Evolutionary conservation across 2,113 vertebrate genomes (phyloP), one percentile per base, ranked within the genome.

Genomic region (Polypterus senegalus): DNA sequence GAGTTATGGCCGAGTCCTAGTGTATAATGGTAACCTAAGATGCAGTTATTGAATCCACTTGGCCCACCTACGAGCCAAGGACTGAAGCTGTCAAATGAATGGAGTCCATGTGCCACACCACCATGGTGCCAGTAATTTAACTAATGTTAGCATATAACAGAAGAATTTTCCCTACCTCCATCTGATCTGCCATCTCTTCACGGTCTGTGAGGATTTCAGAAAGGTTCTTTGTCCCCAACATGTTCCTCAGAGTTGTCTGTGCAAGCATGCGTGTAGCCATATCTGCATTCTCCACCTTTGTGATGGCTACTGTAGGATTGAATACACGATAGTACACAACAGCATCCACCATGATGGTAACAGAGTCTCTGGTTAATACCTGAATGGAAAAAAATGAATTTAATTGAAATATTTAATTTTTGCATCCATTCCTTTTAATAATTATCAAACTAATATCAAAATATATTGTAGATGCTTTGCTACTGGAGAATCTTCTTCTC

Each of bases 251-350:
- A 1, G 78, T 78, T 9, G 70, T 81, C 73, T 79, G 81, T 4
- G 81, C 80, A 66, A 85, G 64, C 48, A 76, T 68, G 53, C 71
- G 76, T 2, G 74, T 80, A 27, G 79, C 76, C 59, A 55, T 27
- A 54, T 57, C 46, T 8, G 79, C 80, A 9, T 86, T 70, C 47
- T 71, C 62, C 52, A 82, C 75, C 44, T 56, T 69, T 0, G 65
- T 74, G 51, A 82, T 73, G 7, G 77, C 74, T 6, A 77, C 60
- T 3, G 68, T 68, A 3, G 81, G 79, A 49, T 80, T 76, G 60
- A 78, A 77, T 45, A 83, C 63, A 2, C 79, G 72, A 58, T 83
- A 82, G 62, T 81, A 86, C 63, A 85, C 71, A 4, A 83, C 74
- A 0, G 70, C 83, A 4, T 81, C 81, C 47, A 84, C 78, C 70